Evolutionary conservation across 2,888 invertebrate species (phyloP).

Genomic region (Camptogramma bilineatum): DNA sequence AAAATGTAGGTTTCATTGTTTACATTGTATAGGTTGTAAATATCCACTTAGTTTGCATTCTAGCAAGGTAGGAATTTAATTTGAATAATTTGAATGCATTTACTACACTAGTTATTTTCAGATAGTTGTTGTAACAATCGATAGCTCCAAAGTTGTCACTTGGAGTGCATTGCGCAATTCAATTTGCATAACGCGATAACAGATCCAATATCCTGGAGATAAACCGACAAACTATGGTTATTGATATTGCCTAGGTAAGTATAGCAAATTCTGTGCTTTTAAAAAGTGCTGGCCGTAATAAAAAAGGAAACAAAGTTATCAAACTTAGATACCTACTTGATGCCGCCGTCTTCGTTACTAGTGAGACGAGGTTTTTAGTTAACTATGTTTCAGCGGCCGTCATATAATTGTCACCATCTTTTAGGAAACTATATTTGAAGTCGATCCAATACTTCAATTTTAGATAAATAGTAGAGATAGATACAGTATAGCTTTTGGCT

Average conservation of each 20-base stretch:
- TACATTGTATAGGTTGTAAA: conserved; percentile 29
- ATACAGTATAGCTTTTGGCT: background rate
- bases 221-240: conserved; percentile 47
- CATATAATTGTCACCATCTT: background rate
- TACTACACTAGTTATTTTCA: conserved; percentile 5
- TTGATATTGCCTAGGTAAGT: conserved; percentile 33
- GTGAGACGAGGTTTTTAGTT: background rate
- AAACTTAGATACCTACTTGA: background rate
- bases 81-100: background rate
- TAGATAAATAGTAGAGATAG: background rate
- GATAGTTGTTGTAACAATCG: conserved; percentile 47
- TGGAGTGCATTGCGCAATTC: conserved; percentile 63
- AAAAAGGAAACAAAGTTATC: background rate
- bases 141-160: conserved; percentile 61
- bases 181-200: conserved; percentile 70
- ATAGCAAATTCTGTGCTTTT: background rate
- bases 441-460: background rate
- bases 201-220: conserved; percentile 60
- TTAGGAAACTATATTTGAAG: background rate
- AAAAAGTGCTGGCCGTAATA: background rate
- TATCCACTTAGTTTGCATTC: conserved; percentile 8
- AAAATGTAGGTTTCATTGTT: conserved; percentile 43
- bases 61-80: background rate
- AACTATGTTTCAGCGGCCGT: background rate
- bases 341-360: too few species aligned